Base-by-base conservation (phyloP, 1,140 invertebrate genomes). In the Bradynema listronoti region DNA sequence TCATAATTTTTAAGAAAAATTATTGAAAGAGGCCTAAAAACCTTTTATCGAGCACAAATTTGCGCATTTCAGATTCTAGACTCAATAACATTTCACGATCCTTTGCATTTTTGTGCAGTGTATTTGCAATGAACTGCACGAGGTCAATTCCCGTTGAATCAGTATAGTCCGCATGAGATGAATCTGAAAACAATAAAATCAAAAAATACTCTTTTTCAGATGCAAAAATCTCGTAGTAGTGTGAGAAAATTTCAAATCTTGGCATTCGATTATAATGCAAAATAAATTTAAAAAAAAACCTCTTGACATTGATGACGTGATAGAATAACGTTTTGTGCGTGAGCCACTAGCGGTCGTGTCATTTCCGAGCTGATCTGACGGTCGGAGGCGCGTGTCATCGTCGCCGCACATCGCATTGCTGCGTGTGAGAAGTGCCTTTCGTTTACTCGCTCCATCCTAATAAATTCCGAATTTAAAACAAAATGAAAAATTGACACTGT, bases 61-160 rank as follows among this genome's bases (percentile, higher is more conserved):
- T 62, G 14, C 61, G 36, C 49, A 55, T 42, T 41, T 63, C 57
- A 11, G 22, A 1, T 22, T 64, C 62, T 7, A 63, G 33, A 27
- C 39, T 27, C 25, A 63, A 34, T 33, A 64, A 34, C 41, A 64
- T 42, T 25, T 64, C 63, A 7, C 62, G 56, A 33, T 64, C 62
- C 42, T 64, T 64, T 14, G 63, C 32, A 30, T 64, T 64, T 27
- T 64, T 64, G 30, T 64, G 62, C 27, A 64, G 53, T 14, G 62
- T 64, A 11, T 58, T 53, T 7, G 54, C 51, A 1, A 64, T 54
- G 30, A 64, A 64, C 4, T 30, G 39, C 14, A 56, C 24, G 39
- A 64, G 34, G 34, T 64, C 63, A 29, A 64, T 29, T 16, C 63
- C 62, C 14, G 36, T 61, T 7, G 62, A 63, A 56, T 63, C 61